Conservation (phyloP, 2,797 vertebrate genomes). For the Pseudomugil gertrudae region DNA sequence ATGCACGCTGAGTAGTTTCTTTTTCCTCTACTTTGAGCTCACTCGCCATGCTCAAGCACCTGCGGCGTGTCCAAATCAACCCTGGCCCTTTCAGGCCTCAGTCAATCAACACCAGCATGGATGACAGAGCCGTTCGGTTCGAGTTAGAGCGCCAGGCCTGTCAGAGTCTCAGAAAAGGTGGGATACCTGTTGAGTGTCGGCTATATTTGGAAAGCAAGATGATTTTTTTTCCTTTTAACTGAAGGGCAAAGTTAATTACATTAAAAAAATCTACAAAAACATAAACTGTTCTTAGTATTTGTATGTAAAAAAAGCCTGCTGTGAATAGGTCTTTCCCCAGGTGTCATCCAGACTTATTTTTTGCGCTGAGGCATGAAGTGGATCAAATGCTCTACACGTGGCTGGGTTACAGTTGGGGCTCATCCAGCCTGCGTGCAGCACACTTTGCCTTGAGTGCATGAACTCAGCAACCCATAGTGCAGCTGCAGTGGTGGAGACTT, state of each 20-base stretch:
- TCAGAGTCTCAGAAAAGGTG: constrained; percentile 80
- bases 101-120: constrained; percentile 68
- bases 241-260: background rate
- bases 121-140: constrained; percentile 66
- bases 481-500: constrained; percentile 3
- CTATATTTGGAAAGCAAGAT: too few relatives aligned
- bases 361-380: constrained; percentile 41
- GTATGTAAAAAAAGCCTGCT: constrained; percentile 1
- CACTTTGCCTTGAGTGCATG: constrained; percentile 31
- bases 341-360: constrained; percentile 54
- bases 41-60: constrained; percentile 68
- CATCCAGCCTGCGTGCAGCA: constrained; percentile 34
- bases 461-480: constrained; percentile 51
- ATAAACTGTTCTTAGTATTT: background rate
- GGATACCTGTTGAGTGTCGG: constrained; percentile 41
- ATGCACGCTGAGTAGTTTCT: constrained; percentile 17
- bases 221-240: background rate
- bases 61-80: constrained; percentile 59
- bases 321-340: constrained; percentile 6
- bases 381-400: constrained; percentile 50
- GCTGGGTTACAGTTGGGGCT: constrained; percentile 52
- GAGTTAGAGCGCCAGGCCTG: constrained; percentile 75
- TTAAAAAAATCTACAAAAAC: too few relatives aligned
- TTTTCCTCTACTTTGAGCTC: constrained; percentile 25
- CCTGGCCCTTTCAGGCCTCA: constrained; percentile 65